Base-by-base conservation (phyloP, 2,113 vertebrate species). In the Peromyscus polionotus region DNA sequence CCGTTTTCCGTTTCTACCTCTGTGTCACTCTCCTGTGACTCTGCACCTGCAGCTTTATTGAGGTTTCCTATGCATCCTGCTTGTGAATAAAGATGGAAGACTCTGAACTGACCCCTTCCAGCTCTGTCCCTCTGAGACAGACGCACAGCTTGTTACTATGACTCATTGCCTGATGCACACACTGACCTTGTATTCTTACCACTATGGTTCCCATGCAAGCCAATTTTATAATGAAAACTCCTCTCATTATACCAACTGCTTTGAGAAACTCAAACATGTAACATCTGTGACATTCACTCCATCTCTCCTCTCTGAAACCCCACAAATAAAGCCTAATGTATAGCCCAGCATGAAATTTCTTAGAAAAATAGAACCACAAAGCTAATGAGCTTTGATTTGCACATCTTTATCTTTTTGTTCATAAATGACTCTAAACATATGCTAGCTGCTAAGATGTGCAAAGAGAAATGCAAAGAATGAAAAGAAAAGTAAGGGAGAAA, bases 151-250 rank as follows among this genome's bases (percentile, higher is more conserved):
- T 94, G 48, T 93, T 76, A 48, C 59, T 57, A 39, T n/a, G 51
- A 80, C 57, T 94, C 77, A 91, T 45, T 73, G 87, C 93, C 65
- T 85, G 24, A 22, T 81, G 61, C 42, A 33, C 67, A 89, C 59
- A 45, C 88, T 88, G 86, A 61, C 93, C 81, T 87, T 93, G 1
- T 45, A 59, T 67, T 89, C 88, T 68, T 89, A 73, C 54, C 81
- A 85, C 70, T 90, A 0, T 96, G 73, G 11, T 90, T 93, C 92
- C 88, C 83, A 83, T 93, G 80, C 79, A 75, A 73, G 93, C 26
- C 59, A 91, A 26, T 94, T 96, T 93, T 95, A 24, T 88, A 95
- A 93, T 97, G 93, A 97, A 96, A 97, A 89, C 93, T 68, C 73
- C 93, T 93, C 88, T 89, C 70, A 86, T 95, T 96, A 95, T 13